phyloP scores from a whole-genome alignment of 2,888 invertebrate genomes.

The Cosmorhoe ocellata region DNA sequence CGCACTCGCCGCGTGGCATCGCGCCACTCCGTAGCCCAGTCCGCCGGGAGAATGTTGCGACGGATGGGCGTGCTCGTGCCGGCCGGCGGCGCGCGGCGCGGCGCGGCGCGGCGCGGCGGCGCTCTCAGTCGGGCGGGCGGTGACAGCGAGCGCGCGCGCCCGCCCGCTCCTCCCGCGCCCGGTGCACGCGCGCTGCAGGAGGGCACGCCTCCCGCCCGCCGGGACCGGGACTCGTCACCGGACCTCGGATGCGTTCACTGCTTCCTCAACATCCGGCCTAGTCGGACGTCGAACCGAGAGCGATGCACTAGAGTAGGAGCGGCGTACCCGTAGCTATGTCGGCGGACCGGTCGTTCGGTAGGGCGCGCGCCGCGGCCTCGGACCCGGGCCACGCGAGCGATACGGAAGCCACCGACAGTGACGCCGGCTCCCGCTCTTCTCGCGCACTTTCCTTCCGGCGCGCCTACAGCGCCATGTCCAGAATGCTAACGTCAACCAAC shows the following conservation, averaged over 20 bases:
- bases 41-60: conserved; percentile 30
- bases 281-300: conserved; percentile 14
- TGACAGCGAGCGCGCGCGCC: conserved; percentile 41
- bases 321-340: conserved; percentile 5
- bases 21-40: too few relatives aligned
- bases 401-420: conserved; percentile 1
- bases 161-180: conserved; percentile 40
- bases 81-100: not conserved
- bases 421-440: conserved; percentile 1
- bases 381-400: conserved; percentile 3
- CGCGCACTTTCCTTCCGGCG: not conserved
- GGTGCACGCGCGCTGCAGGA: conserved; percentile 42
- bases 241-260: conserved; percentile 46
- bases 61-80: conserved; percentile 44
- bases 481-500: conserved; percentile 7
- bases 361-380: not conserved
- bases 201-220: conserved; percentile 51
- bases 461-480: conserved; percentile 8
- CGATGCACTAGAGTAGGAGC: conserved; percentile 4
- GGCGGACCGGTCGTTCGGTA: not conserved
- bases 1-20: too few relatives aligned
- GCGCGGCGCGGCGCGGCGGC: conserved; percentile 1
- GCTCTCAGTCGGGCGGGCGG: conserved; percentile 57
- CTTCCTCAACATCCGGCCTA: conserved; percentile 34
- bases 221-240: conserved; percentile 34